Base-by-base conservation (phyloP, 35 echinoderm and acorn worm genomes). In the Stichopus chloronotus region DNA sequence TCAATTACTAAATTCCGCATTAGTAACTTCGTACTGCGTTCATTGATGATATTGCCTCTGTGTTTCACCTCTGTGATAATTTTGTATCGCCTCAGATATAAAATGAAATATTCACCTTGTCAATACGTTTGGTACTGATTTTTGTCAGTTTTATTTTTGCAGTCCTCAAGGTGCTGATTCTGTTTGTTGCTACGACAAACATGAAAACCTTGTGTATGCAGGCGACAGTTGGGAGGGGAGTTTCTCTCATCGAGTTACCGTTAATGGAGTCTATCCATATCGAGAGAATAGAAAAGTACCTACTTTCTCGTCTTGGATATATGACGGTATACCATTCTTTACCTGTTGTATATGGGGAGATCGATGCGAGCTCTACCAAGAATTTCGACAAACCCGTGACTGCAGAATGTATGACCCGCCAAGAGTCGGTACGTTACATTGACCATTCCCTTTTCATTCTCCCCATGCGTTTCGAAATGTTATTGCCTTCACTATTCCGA, bases 281-380 rank as follows among this genome's bases (percentile, higher is more conserved):
- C 90, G 92, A 16, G 90, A 57, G 7, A 53, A 83, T 24, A 65
- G 21, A 22, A 92, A 88, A 85, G 93, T 96, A 4, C 97, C 97
- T 5, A 25, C 83, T 4, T 25, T 99, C 30, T 99, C 97, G 13
- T 85, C 84, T 7, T 96, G 93, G 91, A 84, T 93, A 4, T 55
- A 93, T 53, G 97, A 99, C 78, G 79, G 92, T 0, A 86, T 94
- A 14, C 93, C 93, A 0, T 99, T 91, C 81, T 99, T 93, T 71
- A 88, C 76, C 52, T 99, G 97, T 69, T 99, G 97, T 85, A 79
- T 99, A 9, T 99, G 95, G 95, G 95, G 95, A 23, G 95, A 96
- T 61, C 76, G 92, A n/a, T 99, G 97, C 76, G 95, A 96, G 21
- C 90, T 88, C 25, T 99, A 96, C 12, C 97, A 96, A 84, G 74